A percentile compares a stretch with the other conserved stretches of the same genome.
These are phyloP conservation scores for Drosophila bocqueti DNA, from an alignment of 1,140 invertebrate species.

Conservation along the genomic window DNA sequence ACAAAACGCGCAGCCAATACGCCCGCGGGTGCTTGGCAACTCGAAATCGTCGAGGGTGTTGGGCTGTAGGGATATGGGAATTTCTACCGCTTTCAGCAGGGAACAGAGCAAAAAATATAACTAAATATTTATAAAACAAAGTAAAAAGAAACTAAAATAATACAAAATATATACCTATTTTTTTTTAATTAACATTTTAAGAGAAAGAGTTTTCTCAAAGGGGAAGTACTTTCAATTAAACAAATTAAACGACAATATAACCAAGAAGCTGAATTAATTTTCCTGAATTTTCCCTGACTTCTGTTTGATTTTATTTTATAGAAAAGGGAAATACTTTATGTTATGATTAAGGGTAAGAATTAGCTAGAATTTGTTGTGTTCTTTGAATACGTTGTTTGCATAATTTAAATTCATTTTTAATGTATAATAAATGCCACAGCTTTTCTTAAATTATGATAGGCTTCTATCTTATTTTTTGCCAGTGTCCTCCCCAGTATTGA, in stretches of 20 bases:
- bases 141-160: too few relatives aligned
- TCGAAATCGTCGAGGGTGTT: constrained; percentile 13
- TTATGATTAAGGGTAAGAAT: neutral
- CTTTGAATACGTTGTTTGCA: neutral
- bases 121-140: neutral
- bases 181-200: neutral
- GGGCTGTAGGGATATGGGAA: constrained; percentile 30
- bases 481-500: constrained; percentile 10
- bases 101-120: neutral
- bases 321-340: neutral
- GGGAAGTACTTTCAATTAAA: neutral
- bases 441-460: neutral
- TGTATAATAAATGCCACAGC: neutral
- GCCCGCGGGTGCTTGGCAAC: constrained; percentile 59
- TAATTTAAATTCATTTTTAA: neutral
- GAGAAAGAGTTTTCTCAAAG: neutral
- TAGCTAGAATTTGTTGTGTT: neutral
- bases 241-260: neutral
- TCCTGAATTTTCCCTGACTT: neutral
- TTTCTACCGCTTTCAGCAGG: constrained; percentile 39
- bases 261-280: too few relatives aligned
- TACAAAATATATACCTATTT: neutral
- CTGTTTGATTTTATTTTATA: neutral
- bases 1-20: constrained; percentile 77
- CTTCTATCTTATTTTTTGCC: neutral